phyloP scores from a whole-genome alignment of 2,888 invertebrate genomes.

The Heliconius ismenius region DNA sequence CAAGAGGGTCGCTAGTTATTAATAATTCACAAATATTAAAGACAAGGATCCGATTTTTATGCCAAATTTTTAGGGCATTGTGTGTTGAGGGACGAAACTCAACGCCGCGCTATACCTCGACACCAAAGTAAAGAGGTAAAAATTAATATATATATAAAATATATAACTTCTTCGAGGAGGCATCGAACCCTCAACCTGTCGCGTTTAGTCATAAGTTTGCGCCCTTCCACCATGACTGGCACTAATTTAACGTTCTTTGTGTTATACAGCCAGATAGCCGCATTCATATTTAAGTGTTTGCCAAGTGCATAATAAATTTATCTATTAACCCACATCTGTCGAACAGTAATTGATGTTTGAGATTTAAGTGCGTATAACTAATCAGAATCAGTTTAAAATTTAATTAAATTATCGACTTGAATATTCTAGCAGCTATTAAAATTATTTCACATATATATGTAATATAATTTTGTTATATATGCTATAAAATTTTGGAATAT shows the following conservation, averaged over 20 bases:
- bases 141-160: background rate
- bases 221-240: too few relatives aligned
- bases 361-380: background rate
- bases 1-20: too few relatives aligned
- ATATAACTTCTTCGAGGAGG: background rate
- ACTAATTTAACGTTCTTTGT: background rate
- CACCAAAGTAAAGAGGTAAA: too few relatives aligned
- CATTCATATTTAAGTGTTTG: background rate
- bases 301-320: conserved; percentile 1
- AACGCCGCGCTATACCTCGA: background rate
- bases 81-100: background rate
- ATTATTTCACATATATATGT: too few relatives aligned
- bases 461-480: too few relatives aligned
- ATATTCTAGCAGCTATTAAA: background rate
- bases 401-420: background rate
- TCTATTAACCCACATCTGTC: conserved; percentile 20
- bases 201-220: background rate
- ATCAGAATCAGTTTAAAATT: background rate
- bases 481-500: too few relatives aligned
- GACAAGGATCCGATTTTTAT: too few relatives aligned
- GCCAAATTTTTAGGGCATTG: too few relatives aligned
- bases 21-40: too few relatives aligned
- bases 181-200: background rate
- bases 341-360: conserved; percentile 2
- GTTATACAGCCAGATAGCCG: background rate